These are phyloP conservation scores for Drosophila nigrodunni DNA, from an alignment of 1,140 invertebrate species.

Conservation along the genomic window DNA sequence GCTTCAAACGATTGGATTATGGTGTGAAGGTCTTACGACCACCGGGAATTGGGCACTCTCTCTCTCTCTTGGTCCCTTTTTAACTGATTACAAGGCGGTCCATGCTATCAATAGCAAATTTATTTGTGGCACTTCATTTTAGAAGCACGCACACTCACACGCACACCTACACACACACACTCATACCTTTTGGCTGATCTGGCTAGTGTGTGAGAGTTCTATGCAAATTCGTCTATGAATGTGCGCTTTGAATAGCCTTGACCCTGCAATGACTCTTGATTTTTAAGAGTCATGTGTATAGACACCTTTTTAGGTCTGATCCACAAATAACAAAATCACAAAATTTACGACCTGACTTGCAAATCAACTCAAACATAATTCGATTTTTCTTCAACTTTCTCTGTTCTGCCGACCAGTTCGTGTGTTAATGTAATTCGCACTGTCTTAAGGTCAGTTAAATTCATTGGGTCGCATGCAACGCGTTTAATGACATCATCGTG, in stretches of 20 bases:
- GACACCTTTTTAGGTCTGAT: constrained; percentile 51
- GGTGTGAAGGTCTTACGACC: constrained; percentile 53
- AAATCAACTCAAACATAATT: constrained; percentile 43
- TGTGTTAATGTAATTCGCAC: not conserved
- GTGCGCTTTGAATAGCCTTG: constrained; percentile 46
- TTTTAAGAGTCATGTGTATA: constrained; percentile 36
- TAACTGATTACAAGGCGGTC: constrained; percentile 65
- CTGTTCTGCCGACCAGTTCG: not conserved
- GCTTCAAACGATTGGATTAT: constrained; percentile 71
- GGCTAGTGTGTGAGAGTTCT: not conserved
- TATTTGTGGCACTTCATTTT: constrained; percentile 42
- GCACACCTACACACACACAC: too few species aligned
- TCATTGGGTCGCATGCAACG: not conserved
- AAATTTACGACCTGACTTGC: constrained; percentile 72
- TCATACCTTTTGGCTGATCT: not conserved
- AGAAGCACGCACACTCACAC: constrained; percentile 6
- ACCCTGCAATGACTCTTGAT: constrained; percentile 65
- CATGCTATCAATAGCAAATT: constrained; percentile 70
- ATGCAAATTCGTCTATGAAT: constrained; percentile 10
- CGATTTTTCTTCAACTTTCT: constrained; percentile 17
- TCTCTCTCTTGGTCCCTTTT: constrained; percentile 51
- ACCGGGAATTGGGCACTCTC: constrained; percentile 51
- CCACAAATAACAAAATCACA: constrained; percentile 48
- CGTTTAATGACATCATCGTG: constrained; percentile 24
- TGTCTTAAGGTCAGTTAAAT: constrained; percentile 8